Base-by-base conservation (phyloP, 2,888 invertebrate genomes). In the Electrophaes corylata region DNA sequence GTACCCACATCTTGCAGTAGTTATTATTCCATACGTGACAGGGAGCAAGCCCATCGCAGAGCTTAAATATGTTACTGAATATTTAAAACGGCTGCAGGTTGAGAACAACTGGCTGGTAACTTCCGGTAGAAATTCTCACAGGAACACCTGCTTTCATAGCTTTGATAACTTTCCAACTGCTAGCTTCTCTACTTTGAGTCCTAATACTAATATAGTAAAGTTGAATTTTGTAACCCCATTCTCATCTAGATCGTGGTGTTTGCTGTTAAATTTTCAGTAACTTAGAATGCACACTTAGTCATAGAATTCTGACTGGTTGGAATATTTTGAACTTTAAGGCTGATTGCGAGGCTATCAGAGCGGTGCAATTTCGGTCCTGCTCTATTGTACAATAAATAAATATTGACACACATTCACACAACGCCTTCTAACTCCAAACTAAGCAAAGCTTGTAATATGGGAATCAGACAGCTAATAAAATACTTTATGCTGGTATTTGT, bases 101-200 rank as follows among this genome's bases (percentile, higher is more conserved):
- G 50, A 55, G 35, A 6, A 59, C 19, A 11, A 5, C 51, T 51
- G 49, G 18, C 19, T 49, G 16, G 46, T 49, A 71, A 69, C 83
- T 87, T 90, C 89, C 90, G 90, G 88, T 76, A 69, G 56, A 60
- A 66, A 60, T 56, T 45, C 54, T 63, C 66, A 63, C 70, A 75
- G 77, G 69, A 71, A 70, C 84, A 86, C 81, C 85, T 84, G 86
- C 78, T 79, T 70, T 60, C 60, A 59, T 54, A 20, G 29, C 49
- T 51, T 55, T 51, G 52, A 57, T 46, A 64, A 58, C 54, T 59
- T 55, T 47, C 18, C 52, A 37, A 29, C 50, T n/a, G 18, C 8
- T 19, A 4, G 18, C 26, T 20, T 29, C n/a, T 18, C 10, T 20
- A 44, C 3, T 51, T 43, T 45, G 4, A 43, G 23, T 31, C 52